phyloP scores from a whole-genome alignment of 2,113 vertebrate species.

The Cyanoderma ruficeps region DNA sequence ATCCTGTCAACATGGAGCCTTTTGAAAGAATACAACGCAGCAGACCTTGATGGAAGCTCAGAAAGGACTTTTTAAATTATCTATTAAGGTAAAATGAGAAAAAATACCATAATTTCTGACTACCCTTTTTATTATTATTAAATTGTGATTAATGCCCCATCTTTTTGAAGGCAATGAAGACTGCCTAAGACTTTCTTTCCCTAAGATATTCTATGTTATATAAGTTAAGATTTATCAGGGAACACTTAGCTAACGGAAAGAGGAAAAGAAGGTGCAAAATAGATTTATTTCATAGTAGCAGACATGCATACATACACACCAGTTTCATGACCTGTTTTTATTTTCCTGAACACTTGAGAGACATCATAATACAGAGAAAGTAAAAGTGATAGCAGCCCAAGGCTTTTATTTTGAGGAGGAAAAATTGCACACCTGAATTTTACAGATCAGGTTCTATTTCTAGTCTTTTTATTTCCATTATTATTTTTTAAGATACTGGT shows the following conservation, averaged over 20 bases:
- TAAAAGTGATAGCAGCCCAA: background rate
- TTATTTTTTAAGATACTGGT: conserved; percentile 5
- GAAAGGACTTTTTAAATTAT: background rate
- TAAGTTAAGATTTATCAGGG: background rate
- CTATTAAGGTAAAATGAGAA: background rate
- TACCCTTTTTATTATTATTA: background rate
- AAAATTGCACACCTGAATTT: background rate
- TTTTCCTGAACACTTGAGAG: background rate
- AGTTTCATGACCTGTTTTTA: background rate
- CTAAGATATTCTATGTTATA: background rate
- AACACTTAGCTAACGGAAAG: background rate
- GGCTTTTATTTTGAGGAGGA: background rate
- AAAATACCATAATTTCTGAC: background rate
- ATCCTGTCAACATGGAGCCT: background rate
- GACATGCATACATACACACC: background rate
- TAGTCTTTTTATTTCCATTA: background rate
- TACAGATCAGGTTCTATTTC: background rate
- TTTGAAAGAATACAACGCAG: background rate
- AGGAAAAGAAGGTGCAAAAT: rapidly evolving
- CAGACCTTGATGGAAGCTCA: background rate
- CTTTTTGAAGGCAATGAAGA: background rate
- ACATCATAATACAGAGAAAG: background rate
- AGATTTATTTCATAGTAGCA: background rate
- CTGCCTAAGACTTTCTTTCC: background rate
- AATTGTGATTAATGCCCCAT: background rate